phyloP scores from a whole-genome alignment of 2,888 invertebrate species.

The Neoscelio sp. region DNA sequence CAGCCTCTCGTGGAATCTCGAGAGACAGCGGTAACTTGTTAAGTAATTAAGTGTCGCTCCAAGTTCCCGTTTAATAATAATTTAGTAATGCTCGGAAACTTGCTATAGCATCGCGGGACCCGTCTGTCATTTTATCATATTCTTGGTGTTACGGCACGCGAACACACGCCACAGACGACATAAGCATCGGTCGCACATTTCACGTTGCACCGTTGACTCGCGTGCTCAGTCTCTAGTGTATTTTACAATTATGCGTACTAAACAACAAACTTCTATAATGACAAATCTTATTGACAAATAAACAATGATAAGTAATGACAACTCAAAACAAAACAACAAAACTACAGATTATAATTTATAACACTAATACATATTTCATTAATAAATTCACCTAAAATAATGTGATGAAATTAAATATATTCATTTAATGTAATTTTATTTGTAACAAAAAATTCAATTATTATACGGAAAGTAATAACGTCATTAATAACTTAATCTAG shows the following conservation, averaged over 20 bases:
- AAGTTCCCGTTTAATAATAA: constrained; percentile 79
- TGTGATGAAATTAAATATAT: too few relatives aligned
- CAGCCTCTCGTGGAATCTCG: constrained; percentile 67
- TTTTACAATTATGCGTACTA: constrained; percentile 15
- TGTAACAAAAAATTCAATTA: too few relatives aligned
- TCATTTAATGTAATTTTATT: too few relatives aligned
- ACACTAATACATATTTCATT: too few relatives aligned
- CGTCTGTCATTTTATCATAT: constrained; percentile 68
- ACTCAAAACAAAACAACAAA: too few relatives aligned
- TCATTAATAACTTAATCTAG: too few relatives aligned
- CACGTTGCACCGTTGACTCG: constrained; percentile 43
- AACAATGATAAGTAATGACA: too few relatives aligned
- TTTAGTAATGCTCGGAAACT: constrained; percentile 77
- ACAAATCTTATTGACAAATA: too few relatives aligned
- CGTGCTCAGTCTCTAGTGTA: neutral
- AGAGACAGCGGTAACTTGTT: constrained; percentile 77
- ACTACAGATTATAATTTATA: too few relatives aligned
- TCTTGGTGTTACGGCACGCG: constrained; percentile 50
- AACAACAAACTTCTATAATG: constrained; percentile 7
- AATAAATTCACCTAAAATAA: too few relatives aligned
- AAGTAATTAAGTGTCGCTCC: constrained; percentile 79
- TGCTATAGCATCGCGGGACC: constrained; percentile 71
- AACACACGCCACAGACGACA: constrained; percentile 27
- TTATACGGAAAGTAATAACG: too few relatives aligned
- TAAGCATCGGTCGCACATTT: constrained; percentile 36